Evolutionary conservation across 2,113 vertebrate species (phyloP).

Genomic region (Ploceus nigricollis): DNA sequence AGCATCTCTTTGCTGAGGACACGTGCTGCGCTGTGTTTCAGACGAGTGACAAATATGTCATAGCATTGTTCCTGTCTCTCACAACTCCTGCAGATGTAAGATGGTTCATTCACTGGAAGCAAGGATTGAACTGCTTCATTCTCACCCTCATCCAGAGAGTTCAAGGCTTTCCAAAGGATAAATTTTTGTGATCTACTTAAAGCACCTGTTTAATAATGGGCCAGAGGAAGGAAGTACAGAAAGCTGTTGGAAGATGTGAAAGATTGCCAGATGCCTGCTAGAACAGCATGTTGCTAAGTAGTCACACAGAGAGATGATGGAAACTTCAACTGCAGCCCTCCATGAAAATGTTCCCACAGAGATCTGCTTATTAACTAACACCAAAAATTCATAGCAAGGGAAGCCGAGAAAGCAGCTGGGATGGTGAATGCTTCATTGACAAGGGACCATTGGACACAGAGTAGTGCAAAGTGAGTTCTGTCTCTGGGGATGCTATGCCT

Average conservation of each 20-base stretch:
- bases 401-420: background rate
- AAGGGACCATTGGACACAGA: background rate
- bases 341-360: constrained; percentile 15
- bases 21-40: background rate
- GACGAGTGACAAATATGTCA: fast-evolving
- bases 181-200: background rate
- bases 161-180: background rate
- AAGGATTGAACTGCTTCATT: background rate
- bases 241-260: background rate
- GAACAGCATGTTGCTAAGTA: constrained; percentile 9
- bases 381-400: background rate
- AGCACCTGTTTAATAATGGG: background rate
- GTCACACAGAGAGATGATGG: background rate
- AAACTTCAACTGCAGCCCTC: background rate
- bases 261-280: constrained; percentile 28
- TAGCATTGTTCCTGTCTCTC: background rate
- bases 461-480: background rate
- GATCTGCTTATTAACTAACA: background rate
- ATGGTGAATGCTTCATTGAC: background rate
- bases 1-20: background rate
- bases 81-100: background rate
- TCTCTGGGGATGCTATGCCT: background rate
- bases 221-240: background rate
- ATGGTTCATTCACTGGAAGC: background rate
- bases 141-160: background rate